These are phyloP conservation scores for Oxycera nigricornis DNA, from an alignment of 2,888 invertebrate species.

Conservation along the genomic window DNA sequence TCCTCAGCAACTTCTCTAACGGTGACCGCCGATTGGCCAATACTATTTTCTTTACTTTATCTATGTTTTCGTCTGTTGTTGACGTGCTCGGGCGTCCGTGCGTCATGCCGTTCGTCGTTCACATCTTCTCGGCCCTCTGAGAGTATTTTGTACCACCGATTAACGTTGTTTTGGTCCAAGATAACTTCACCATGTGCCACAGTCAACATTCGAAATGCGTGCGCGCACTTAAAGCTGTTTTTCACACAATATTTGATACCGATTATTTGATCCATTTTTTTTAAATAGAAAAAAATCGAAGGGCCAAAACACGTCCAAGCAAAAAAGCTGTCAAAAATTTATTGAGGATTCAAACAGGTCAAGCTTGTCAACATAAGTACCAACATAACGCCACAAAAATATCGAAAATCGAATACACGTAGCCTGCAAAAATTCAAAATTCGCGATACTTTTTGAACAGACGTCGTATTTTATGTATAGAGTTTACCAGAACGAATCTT, in stretches of 20 bases:
- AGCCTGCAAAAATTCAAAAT: background rate
- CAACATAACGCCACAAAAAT: conserved; percentile 2
- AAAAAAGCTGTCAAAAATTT: too few species aligned
- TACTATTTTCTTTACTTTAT: too few species aligned
- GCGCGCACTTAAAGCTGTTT: background rate
- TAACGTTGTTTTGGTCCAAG: background rate
- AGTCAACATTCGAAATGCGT: background rate
- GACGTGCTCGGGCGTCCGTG: background rate
- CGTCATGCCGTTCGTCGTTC: background rate
- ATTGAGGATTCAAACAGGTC: background rate
- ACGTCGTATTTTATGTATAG: too few species aligned
- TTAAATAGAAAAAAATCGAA: conserved; percentile 3
- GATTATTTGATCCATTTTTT: too few species aligned
- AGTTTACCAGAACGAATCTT: too few species aligned
- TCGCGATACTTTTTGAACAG: conserved; percentile 1
- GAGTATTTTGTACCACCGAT: background rate
- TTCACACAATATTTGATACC: background rate
- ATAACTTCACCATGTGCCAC: background rate
- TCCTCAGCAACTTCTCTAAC: background rate
- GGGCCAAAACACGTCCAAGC: too few species aligned
- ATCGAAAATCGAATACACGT: conserved; percentile 1
- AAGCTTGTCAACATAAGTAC: background rate
- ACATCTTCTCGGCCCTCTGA: too few species aligned
- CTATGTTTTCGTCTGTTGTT: too few species aligned
- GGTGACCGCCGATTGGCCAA: background rate